Evolutionary conservation across 1,140 invertebrate genomes (phyloP).

Genomic region (Nomia melanderi): DNA sequence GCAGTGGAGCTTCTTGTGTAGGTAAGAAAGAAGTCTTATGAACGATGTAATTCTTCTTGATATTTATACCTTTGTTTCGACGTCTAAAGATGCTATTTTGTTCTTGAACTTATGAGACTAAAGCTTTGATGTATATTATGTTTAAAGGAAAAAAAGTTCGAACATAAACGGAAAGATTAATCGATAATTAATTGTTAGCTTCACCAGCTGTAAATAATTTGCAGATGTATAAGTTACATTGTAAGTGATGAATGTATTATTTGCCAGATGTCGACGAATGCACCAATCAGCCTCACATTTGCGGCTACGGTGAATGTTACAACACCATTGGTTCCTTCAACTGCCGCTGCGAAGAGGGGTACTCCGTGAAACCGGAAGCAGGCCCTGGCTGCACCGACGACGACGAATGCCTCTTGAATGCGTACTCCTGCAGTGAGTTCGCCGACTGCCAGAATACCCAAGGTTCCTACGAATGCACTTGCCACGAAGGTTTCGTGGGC

Average conservation of each 20-base stretch:
- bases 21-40: slow-evolving; percentile 76
- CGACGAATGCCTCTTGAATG: slow-evolving; percentile 91
- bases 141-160: neutral
- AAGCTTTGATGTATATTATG: too few relatives aligned
- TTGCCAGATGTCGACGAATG: slow-evolving; percentile 87
- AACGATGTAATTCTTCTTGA: too few relatives aligned
- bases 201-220: too few relatives aligned
- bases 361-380: slow-evolving; percentile 89
- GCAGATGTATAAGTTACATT: too few relatives aligned
- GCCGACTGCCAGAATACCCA: slow-evolving; percentile 91
- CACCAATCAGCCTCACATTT: slow-evolving; percentile 85
- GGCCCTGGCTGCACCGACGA: slow-evolving; percentile 90
- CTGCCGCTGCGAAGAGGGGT: slow-evolving; percentile 89
- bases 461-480: slow-evolving; percentile 91
- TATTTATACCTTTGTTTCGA: too few relatives aligned
- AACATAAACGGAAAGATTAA: too few relatives aligned
- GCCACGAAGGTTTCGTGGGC: slow-evolving; percentile 91
- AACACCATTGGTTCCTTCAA: slow-evolving; percentile 93
- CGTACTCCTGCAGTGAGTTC: slow-evolving; percentile 89
- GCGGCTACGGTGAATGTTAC: slow-evolving; percentile 87
- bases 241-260: too few relatives aligned
- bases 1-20: slow-evolving; percentile 86
- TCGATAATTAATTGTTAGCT: too few relatives aligned
- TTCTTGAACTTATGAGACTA: too few relatives aligned
- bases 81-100: too few relatives aligned